These are phyloP conservation scores for Macrotrachela quadricornifera DNA, from an alignment of 1,140 invertebrate species.

Conservation along the genomic window DNA sequence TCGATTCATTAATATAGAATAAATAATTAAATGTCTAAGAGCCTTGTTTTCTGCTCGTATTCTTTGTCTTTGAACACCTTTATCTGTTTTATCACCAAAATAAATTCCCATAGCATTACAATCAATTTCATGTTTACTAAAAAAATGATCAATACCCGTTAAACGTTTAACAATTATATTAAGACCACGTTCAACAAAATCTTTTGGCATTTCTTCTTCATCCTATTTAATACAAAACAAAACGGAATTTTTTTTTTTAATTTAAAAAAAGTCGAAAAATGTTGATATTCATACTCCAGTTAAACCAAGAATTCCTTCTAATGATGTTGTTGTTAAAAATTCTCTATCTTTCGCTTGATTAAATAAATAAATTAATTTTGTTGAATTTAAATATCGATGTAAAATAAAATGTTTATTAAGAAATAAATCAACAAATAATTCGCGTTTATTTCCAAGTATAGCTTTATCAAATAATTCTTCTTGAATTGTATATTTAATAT, in stretches of 20 bases:
- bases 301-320: constrained; percentile 26
- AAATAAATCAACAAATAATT: constrained; percentile 32
- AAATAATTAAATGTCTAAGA: constrained; percentile 17
- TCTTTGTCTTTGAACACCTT: neutral
- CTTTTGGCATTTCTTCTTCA: neutral
- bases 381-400: constrained; percentile 25
- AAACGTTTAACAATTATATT: neutral
- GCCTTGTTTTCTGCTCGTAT: neutral
- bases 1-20: constrained; percentile 25
- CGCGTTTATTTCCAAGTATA: constrained; percentile 22
- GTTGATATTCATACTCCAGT: constrained; percentile 16
- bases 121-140: neutral
- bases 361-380: constrained; percentile 23
- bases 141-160: constrained; percentile 1
- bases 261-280: too few species aligned
- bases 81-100: neutral
- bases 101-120: constrained; percentile 1
- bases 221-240: neutral
- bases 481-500: constrained; percentile 9
- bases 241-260: neutral
- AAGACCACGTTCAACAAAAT: constrained; percentile 1
- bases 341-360: constrained; percentile 24
- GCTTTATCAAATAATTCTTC: constrained; percentile 24
- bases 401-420: constrained; percentile 28
- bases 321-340: constrained; percentile 27